A percentile compares a stretch with the other conserved stretches of the same genome.
phyloP scores from a whole-genome alignment of 2,888 invertebrate species.

The Standfussiana lucernea region DNA sequence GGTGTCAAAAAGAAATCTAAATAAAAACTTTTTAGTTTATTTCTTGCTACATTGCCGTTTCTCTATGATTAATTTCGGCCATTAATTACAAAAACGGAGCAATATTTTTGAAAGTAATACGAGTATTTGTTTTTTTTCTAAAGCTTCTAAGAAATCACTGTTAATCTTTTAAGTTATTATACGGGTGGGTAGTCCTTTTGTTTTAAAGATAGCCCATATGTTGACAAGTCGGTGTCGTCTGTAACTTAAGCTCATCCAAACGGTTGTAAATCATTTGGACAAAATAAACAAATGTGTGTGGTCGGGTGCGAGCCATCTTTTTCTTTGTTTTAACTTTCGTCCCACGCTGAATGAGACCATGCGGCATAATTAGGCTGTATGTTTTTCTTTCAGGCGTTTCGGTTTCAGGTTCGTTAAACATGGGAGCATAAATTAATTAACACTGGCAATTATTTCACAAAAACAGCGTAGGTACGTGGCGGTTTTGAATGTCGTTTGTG shows the following conservation, averaged over 20 bases:
- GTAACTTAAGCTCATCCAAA: constrained; percentile 51
- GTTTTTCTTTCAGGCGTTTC: neutral
- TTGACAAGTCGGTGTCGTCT: constrained; percentile 55
- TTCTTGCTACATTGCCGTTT: constrained; percentile 23
- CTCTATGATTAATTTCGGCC: constrained; percentile 45
- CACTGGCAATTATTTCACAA: constrained; percentile 18
- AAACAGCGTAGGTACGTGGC: neutral
- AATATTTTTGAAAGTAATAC: constrained; percentile 29
- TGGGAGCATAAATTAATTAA: neutral
- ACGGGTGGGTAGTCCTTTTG: constrained; percentile 58
- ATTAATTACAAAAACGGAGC: constrained; percentile 40
- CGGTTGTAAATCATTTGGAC: constrained; percentile 62
- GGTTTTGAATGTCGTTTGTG: neutral
- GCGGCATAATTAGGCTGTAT: constrained; percentile 14
- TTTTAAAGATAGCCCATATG: constrained; percentile 62
- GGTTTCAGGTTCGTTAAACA: constrained; percentile 14
- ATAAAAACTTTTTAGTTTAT: constrained; percentile 31
- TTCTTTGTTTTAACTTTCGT: constrained; percentile 28
- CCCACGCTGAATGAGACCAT: neutral
- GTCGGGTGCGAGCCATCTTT: constrained; percentile 55
- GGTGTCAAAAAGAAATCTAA: constrained; percentile 39
- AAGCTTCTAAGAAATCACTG: constrained; percentile 54
- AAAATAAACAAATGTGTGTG: constrained; percentile 72
- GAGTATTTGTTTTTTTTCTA: constrained; percentile 37
- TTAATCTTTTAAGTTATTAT: constrained; percentile 47